Base-by-base conservation (phyloP, 2,113 vertebrate species). In the Ranitomeya variabilis region DNA sequence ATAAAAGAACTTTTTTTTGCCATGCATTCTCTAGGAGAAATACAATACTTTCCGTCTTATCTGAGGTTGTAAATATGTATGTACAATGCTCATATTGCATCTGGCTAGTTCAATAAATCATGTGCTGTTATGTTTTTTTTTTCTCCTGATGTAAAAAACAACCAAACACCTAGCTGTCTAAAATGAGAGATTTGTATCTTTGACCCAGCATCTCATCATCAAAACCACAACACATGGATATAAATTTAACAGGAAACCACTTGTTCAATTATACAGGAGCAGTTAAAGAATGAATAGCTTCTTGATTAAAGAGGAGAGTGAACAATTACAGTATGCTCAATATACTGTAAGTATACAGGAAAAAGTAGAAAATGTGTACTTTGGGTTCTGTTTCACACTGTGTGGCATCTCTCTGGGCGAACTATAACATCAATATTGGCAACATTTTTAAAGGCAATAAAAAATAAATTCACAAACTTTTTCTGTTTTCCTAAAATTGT, bases 281-380 rank as follows among this genome's bases (percentile, higher is more conserved):
- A 85, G 52, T 59, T 19, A 85, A 73, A 54, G 54, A 73, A 85
- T 85, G 83, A 85, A 85, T 59, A 57, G 52, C 10, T 74, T 74
- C 54, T 74, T 85, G 55, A 85, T 85, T 85, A 85, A 59, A 85
- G 83, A 85, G 83, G 13, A 85, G n/a, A 31, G 52, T 85, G 52
- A 26, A 74, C n/a, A 85, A 85, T 85, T 85, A 85, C 26, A 76
- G 69, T 54, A 59, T 16, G 26, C 67, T 85, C 15, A 9, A 12
- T 73, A 13, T n/a, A n/a, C n/a, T n/a, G n/a, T 57, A 85, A 85
- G 54, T 85, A 73, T 73, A 73, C 66, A 73, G 52, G 45, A 52
- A 66, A 84, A 84, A 26, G 82, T 67, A 51, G 51, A 67, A 45
- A 19, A 9, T 37, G 67, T 66, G 59, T 67, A 52, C 31, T 21